Percentiles rank a stretch among this genome's conserved stretches.
phyloP scores from a whole-genome alignment of 2,113 vertebrate genomes.

The Sebastes fasciatus region DNA sequence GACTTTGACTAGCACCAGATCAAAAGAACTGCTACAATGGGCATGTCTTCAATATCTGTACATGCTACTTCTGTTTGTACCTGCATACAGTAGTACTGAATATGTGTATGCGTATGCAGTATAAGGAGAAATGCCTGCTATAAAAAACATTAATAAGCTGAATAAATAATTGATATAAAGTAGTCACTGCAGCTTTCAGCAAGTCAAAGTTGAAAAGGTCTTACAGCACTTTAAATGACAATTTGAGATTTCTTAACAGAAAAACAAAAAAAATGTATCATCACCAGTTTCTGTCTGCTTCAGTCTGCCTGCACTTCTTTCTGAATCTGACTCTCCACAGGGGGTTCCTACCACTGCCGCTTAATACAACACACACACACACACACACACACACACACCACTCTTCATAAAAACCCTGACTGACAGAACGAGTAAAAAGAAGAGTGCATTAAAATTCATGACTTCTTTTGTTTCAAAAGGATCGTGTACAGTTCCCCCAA shows the following conservation, averaged over 20 bases:
- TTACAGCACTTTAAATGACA: background rate
- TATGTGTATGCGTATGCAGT: background rate
- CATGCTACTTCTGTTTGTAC: too few species aligned
- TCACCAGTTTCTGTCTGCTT: background rate
- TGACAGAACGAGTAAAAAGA: background rate
- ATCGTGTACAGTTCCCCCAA: background rate
- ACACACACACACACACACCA: background rate
- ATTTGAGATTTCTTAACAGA: background rate
- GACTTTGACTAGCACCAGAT: too few species aligned
- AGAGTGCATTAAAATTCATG: background rate
- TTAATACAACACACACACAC: background rate
- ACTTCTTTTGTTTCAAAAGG: slow-evolving; percentile 8
- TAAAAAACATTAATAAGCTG: background rate
- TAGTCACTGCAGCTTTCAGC: background rate
- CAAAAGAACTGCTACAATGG: too few species aligned
- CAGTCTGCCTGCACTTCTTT: background rate
- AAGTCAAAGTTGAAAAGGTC: background rate
- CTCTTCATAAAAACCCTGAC: background rate
- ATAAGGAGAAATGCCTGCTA: background rate
- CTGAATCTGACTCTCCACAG: slow-evolving; percentile 8
- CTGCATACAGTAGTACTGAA: background rate
- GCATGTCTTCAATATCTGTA: too few species aligned
- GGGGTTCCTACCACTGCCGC: background rate
- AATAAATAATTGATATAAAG: background rate
- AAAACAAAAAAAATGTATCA: background rate